These are phyloP conservation scores for Drosophila dives DNA, from an alignment of 2,888 invertebrate genomes.

Conservation along the genomic window DNA sequence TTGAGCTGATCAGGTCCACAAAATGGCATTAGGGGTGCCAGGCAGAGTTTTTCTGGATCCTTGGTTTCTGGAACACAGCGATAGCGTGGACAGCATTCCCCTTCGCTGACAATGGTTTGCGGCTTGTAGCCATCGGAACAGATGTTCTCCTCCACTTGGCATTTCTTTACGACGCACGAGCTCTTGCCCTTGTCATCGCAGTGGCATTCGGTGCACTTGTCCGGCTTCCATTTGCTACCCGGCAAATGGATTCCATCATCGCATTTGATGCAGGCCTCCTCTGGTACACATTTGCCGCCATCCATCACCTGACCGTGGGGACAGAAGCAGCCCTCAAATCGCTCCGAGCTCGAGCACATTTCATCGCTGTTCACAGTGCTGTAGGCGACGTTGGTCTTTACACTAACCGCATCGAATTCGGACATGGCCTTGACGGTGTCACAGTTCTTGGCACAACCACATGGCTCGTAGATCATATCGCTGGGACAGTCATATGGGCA, in stretches of 20 bases:
- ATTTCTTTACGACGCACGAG: conserved; percentile 88
- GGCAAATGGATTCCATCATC: conserved; percentile 89
- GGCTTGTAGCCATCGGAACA: conserved; percentile 87
- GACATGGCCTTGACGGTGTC: conserved; percentile 75
- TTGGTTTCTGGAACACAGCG: conserved; percentile 88
- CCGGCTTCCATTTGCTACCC: conserved; percentile 88
- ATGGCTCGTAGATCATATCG: conserved; percentile 82
- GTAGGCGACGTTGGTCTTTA: conserved; percentile 73
- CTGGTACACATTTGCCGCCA: conserved; percentile 90
- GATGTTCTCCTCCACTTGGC: conserved; percentile 86
- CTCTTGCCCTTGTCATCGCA: conserved; percentile 87
- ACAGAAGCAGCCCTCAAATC: conserved; percentile 94
- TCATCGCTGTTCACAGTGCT: conserved; percentile 75
- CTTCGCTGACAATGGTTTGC: conserved; percentile 86
- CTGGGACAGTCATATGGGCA: conserved; percentile 88
- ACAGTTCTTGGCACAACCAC: conserved; percentile 84
- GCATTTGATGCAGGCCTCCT: conserved; percentile 89
- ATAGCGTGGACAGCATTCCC: conserved; percentile 89
- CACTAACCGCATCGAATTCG: conserved; percentile 79
- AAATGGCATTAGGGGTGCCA: conserved; percentile 88
- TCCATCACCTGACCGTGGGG: conserved; percentile 90
- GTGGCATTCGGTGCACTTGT: conserved; percentile 90
- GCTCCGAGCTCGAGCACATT: conserved; percentile 85
- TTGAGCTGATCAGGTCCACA: conserved; percentile 90
- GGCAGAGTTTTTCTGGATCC: conserved; percentile 85